Evolutionary conservation across 1,140 invertebrate species (phyloP).

Genomic region (Theocolax elegans): DNA sequence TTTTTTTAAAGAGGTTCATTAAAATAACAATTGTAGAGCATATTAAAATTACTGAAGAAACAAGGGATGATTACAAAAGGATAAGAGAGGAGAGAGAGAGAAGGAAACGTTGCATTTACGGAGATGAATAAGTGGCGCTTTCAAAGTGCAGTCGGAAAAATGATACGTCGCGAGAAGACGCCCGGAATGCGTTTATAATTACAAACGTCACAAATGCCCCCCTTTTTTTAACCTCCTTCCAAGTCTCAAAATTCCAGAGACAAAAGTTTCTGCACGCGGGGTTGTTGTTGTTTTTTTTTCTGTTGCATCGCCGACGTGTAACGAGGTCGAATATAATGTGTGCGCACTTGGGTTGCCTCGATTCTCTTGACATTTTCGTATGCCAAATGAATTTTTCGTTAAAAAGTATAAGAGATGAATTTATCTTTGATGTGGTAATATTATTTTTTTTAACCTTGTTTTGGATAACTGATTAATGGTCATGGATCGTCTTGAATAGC

Average conservation of each 20-base stretch:
- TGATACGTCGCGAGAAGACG: neutral
- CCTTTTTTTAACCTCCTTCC: too few species aligned
- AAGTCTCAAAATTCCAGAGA: neutral
- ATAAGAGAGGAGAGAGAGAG: neutral
- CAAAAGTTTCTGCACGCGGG: neutral
- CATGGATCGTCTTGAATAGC: too few species aligned
- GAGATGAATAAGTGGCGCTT: neutral
- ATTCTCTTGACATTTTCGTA: too few species aligned
- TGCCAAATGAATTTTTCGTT: too few species aligned
- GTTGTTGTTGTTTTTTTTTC: too few species aligned
- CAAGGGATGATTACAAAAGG: neutral
- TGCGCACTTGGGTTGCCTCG: too few species aligned
- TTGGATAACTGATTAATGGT: too few species aligned
- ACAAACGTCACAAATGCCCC: neutral
- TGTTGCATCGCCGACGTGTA: too few species aligned
- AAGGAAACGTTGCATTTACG: neutral
- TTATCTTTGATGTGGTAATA: too few species aligned
- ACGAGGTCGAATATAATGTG: too few species aligned
- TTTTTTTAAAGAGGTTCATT: neutral
- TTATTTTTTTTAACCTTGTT: too few species aligned
- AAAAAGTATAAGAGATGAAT: too few species aligned
- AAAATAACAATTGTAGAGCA: constrained; percentile 7
- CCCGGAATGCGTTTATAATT: neutral
- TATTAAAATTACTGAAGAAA: constrained; percentile 9
- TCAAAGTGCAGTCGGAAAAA: constrained; percentile 4